Evolutionary conservation across 2,113 vertebrate genomes (phyloP).

Genomic region (Prolemur simus): DNA sequence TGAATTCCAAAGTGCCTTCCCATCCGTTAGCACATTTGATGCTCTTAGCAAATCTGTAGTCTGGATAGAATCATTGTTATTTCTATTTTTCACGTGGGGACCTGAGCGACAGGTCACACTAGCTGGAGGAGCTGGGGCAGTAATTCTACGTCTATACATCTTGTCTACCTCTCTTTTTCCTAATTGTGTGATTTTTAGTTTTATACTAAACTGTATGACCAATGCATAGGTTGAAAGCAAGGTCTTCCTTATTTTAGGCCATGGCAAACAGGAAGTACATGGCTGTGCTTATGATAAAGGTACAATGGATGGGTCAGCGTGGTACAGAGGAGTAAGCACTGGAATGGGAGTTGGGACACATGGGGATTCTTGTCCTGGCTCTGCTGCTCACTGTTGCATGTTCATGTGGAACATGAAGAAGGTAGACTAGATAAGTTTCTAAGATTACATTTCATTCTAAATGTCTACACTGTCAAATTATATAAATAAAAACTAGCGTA

Average conservation of each 20-base stretch:
- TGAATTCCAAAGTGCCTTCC: neutral
- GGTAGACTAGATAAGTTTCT: neutral
- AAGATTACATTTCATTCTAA: neutral
- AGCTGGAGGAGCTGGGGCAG: neutral
- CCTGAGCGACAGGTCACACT: neutral
- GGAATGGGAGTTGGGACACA: neutral
- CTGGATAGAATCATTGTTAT: neutral
- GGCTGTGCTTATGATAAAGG: neutral
- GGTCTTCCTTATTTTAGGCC: neutral
- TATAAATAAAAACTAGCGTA: neutral
- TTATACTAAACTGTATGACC: neutral
- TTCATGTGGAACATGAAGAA: neutral
- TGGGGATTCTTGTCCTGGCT: neutral
- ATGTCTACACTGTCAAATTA: neutral
- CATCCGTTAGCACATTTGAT: neutral
- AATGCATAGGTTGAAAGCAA: neutral
- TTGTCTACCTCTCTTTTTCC: neutral
- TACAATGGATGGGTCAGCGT: neutral
- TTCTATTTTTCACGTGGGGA: neutral
- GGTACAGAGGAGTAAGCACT: neutral
- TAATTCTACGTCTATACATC: neutral
- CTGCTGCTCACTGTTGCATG: neutral
- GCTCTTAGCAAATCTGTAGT: neutral
- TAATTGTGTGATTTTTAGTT: neutral
- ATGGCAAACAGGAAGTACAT: neutral